Base-by-base conservation (phyloP, 2,888 invertebrate species). In the Hermodice carunculata region DNA sequence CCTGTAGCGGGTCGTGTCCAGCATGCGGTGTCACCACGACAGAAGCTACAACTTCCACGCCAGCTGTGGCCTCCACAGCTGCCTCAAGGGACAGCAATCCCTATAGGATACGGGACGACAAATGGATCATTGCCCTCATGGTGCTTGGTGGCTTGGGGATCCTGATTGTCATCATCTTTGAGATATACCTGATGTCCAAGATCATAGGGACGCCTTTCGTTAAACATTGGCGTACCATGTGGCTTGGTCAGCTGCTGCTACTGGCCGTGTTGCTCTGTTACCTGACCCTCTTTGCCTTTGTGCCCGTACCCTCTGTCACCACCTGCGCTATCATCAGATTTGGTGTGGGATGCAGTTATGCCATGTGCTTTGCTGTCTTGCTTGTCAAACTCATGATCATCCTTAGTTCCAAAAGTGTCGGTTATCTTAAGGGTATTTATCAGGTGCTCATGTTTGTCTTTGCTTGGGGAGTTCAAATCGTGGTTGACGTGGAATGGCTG, bases 361-460 rank as follows among this genome's bases (percentile, higher is more conserved):
- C 94, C 58, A 89, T 96, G 62, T 93, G 95, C 66, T 96, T 96
- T 86, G 93, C 95, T 43, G 93, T 96, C 0, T 89, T 97, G 54
- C 90, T 97, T 77, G 96, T 96, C 72, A 96, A 97, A 87, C 94
- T 95, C 86, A 94, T 96, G 75, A 96, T 96, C 85, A 90, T 96
- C 67, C 91, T 96, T 75, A 95, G 95, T 81, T 90, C 96, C 68
- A 95, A 96, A 86, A 92, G 93, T 73, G 94, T 68, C 29, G 67
- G 66, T 6, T 56, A 69, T 29, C 89, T 96, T 61, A 95, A 95
- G 59, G 95, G 96, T 6, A 93, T 94, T 17, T 96, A 96, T 86
- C 96, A 96, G 87, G 90, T 89, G 70, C 89, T 96, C 31, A 89
- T 97, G 76, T 89, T 96, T 74, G 91, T 95, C 79, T 96, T 96